Evolutionary conservation across 2,797 vertebrate genomes (phyloP).

Genomic region (Schizopygopsis malacanthus): DNA sequence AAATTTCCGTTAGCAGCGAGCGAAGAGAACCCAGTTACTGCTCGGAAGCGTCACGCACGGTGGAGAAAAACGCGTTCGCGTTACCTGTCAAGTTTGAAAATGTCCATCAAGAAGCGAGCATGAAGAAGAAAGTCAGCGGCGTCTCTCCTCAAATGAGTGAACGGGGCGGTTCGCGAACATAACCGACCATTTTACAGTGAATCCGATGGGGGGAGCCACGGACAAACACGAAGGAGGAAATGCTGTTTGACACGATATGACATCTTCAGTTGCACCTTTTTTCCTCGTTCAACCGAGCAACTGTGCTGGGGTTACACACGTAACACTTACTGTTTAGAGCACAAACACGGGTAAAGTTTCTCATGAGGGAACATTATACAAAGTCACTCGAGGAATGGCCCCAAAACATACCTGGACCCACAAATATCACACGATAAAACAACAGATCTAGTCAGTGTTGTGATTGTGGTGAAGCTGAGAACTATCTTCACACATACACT

Average conservation of each 20-base stretch:
- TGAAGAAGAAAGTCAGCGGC: conserved; percentile 62
- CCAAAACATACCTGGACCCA: neutral
- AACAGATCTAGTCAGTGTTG: neutral
- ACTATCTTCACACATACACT: neutral
- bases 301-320: neutral
- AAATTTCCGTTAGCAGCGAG: conserved; percentile 89
- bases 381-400: neutral
- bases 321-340: neutral
- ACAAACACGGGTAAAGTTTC: neutral
- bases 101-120: conserved; percentile 57
- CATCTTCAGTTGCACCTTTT: neutral
- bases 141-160: conserved; percentile 57
- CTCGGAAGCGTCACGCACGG: conserved; percentile 38
- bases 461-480: neutral
- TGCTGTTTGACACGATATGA: conserved; percentile 8
- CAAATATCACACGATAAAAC: neutral
- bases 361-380: neutral
- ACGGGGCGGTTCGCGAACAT: conserved; percentile 61
- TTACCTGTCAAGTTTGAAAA: conserved; percentile 68
- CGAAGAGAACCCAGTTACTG: conserved; percentile 44
- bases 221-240: conserved; percentile 40
- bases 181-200: conserved; percentile 55
- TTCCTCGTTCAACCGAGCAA: neutral
- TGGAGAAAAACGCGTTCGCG: conserved; percentile 48
- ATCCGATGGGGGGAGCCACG: conserved; percentile 51